These are phyloP conservation scores for Eustalomyia histrio DNA, from an alignment of 2,888 invertebrate species.

Conservation along the genomic window DNA sequence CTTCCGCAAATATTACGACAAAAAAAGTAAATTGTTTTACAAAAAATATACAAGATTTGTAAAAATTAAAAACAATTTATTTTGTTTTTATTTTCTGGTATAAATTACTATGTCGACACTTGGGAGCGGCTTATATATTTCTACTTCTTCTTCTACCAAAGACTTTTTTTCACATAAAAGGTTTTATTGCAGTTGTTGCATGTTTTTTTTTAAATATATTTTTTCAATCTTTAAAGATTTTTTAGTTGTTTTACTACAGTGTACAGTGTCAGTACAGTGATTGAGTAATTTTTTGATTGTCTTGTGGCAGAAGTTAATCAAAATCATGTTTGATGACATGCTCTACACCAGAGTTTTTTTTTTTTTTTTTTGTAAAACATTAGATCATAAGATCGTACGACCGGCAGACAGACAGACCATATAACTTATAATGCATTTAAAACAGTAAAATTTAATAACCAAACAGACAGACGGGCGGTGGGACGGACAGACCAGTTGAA, in stretches of 20 bases:
- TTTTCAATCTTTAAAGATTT: constrained; percentile 24
- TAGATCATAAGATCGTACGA: constrained; percentile 10
- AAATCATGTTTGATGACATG: constrained; percentile 64
- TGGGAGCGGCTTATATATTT: constrained; percentile 47
- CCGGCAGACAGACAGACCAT: not conserved
- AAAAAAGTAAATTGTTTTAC: constrained; percentile 26
- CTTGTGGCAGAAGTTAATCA: constrained; percentile 63
- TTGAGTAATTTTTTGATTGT: constrained; percentile 60
- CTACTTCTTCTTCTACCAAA: constrained; percentile 35
- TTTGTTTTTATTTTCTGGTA: constrained; percentile 33
- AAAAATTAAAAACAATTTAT: constrained; percentile 42
- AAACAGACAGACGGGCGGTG: constrained; percentile 31
- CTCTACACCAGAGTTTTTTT: constrained; percentile 26
- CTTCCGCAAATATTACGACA: constrained; percentile 57
- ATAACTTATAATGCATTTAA: constrained; percentile 41
- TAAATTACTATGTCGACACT: constrained; percentile 56
- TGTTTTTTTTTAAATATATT: constrained; percentile 32
- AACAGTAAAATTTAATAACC: constrained; percentile 51
- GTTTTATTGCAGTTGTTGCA: constrained; percentile 36
- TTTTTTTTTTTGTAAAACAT: constrained; percentile 35
- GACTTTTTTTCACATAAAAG: constrained; percentile 40
- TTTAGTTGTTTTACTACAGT: constrained; percentile 7
- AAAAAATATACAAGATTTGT: constrained; percentile 41
- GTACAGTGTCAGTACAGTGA: constrained; percentile 40
- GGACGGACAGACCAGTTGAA: constrained; percentile 39